phyloP scores from a whole-genome alignment of 2,113 vertebrate species.

The Eretmochelys imbricata region DNA sequence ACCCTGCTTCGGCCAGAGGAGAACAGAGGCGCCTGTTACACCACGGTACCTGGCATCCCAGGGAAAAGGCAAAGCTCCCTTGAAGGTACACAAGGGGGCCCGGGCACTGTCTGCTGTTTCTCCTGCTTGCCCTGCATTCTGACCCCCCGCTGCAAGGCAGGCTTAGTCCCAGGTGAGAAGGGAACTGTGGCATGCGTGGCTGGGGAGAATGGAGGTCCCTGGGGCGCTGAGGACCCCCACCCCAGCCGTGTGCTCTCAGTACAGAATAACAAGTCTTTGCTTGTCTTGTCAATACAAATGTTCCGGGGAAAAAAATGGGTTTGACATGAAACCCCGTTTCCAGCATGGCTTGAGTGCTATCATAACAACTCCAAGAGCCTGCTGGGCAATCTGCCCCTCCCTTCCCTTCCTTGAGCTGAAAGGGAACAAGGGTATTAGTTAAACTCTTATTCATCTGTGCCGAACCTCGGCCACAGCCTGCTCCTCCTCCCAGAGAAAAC shows the following conservation, averaged over 20 bases:
- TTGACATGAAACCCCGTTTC: not conserved
- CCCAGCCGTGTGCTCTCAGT: not conserved
- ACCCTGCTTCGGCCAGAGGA: not conserved
- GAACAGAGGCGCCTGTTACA: not conserved
- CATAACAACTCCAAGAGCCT: not conserved
- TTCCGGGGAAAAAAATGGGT: accelerated
- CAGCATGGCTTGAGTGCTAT: not conserved
- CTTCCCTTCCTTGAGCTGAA: not conserved
- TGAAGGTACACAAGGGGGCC: not conserved
- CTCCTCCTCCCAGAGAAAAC: not conserved
- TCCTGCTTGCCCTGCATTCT: not conserved
- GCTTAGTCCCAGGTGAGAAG: not conserved
- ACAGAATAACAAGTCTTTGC: not conserved
- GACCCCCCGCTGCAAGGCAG: not conserved
- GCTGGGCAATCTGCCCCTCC: not conserved
- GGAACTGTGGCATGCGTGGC: not conserved
- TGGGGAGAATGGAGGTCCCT: not conserved
- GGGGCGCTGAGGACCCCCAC: not conserved
- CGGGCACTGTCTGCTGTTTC: not conserved
- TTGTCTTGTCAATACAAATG: not conserved
- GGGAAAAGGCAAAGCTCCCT: not conserved
- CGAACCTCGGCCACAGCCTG: not conserved
- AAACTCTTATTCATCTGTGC: not conserved
- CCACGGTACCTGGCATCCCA: not conserved
- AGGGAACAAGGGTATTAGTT: not conserved